phyloP scores from a whole-genome alignment of 2,888 invertebrate species.

The Pheosia gnoma region DNA sequence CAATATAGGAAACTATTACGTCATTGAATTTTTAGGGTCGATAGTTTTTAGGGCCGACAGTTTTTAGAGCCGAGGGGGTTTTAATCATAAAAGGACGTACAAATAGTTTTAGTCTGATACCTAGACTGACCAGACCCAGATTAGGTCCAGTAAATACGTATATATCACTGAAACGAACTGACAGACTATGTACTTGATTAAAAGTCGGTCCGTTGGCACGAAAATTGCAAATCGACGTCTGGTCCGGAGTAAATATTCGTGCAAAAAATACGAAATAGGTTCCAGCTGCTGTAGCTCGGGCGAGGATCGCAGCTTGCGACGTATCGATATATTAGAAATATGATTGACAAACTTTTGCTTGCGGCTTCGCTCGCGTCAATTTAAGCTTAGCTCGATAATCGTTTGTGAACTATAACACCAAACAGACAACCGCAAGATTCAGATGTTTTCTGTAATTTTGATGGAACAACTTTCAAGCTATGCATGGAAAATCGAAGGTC shows the following conservation, averaged over 20 bases:
- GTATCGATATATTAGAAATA: slow-evolving; percentile 37
- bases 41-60: neutral
- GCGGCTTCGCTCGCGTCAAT: too few species aligned
- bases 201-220: slow-evolving; percentile 44
- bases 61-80: neutral
- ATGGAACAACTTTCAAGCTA: too few species aligned
- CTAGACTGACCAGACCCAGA: too few species aligned
- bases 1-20: neutral
- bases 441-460: too few species aligned
- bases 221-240: slow-evolving; percentile 70
- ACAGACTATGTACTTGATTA: slow-evolving; percentile 9
- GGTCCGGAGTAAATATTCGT: slow-evolving; percentile 32
- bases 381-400: too few species aligned
- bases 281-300: slow-evolving; percentile 52
- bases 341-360: neutral
- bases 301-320: neutral
- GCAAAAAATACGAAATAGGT: slow-evolving; percentile 66
- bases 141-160: too few species aligned
- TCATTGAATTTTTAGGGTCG: neutral
- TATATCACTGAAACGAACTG: too few species aligned
- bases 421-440: too few species aligned
- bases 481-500: too few species aligned
- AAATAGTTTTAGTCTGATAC: too few species aligned
- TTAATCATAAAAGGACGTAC: neutral
- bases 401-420: too few species aligned